Evolutionary conservation across 2,888 invertebrate genomes (phyloP), one percentile per base, ranked within the genome.

Genomic region (Tanytarsus gracilentus): DNA sequence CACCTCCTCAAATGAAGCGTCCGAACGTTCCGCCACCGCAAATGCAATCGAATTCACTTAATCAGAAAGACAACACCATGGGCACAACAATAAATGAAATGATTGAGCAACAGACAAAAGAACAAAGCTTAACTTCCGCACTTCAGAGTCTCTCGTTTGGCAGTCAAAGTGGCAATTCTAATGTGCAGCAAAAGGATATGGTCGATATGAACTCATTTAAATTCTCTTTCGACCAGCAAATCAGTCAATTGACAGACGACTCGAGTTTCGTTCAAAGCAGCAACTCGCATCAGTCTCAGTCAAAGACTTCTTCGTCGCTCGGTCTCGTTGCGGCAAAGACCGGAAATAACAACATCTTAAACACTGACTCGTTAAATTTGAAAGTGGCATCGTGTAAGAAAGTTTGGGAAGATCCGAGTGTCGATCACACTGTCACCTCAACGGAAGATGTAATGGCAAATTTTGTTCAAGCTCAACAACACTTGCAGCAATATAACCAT

Each of bases 311-410:
- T 14, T 49, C 49, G 1, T 58, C 58, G 5, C 21, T 58, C 2
- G 58, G 58, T n/a, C 40, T 58, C 5, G 58, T 58, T 21, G 58
- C 48, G 8, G 58, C 58, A 18, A 58, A 58, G n/a, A 58, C 58
- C 16, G 58, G 58, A 30, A 44, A 40, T 26, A 56, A 18, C 16
- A 56, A 58, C 23, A 58, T 48, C 69, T 44, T 58, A 9, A 58
- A 58, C 64, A 88, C 91, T 36, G 92, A 92, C 36, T 95, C 95
- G 73, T 81, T 95, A 65, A 92, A 92, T 76, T 82, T 90, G 76
- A 95, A 95, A 77, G 94, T 95, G 66, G 92, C 92, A 33, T 90
- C 92, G 64, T 94, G 94, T 48, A 95, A 95, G 74, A 71, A 76
- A 67, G 86, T 87, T 16, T 90, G 89, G 89, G 89, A 90, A 68